Conservation (phyloP, 2,113 vertebrate genomes). For the Lutjanus erythropterus region DNA sequence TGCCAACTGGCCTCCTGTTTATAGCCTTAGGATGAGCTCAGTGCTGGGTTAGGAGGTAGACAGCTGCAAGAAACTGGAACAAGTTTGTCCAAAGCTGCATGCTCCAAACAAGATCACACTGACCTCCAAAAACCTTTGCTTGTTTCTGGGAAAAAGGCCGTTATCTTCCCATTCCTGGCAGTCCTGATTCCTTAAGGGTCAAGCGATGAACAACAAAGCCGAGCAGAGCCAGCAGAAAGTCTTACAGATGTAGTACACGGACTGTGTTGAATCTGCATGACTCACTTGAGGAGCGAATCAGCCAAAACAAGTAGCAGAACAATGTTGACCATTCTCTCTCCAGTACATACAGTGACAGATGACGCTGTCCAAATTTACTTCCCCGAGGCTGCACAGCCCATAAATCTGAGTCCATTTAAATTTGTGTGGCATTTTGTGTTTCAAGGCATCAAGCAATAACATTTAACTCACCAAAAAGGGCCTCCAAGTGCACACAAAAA, state of each 20-base stretch:
- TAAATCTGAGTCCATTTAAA: conserved; percentile 20
- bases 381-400: neutral
- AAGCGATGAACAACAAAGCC: conserved; percentile 16
- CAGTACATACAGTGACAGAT: conserved; percentile 27
- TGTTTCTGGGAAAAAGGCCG: conserved; percentile 34
- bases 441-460: neutral
- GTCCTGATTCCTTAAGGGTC: conserved; percentile 30
- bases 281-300: conserved; percentile 8
- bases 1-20: conserved; percentile 49
- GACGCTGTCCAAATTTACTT: conserved; percentile 13
- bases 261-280: conserved; percentile 43
- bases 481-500: neutral
- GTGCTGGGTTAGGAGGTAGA: conserved; percentile 4
- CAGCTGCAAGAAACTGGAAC: conserved; percentile 46
- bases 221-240: conserved; percentile 14
- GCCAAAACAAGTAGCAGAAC: conserved; percentile 42
- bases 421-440: conserved; percentile 25
- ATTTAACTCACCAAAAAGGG: neutral
- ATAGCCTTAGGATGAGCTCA: conserved; percentile 53
- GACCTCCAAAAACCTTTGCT: conserved; percentile 44
- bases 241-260: conserved; percentile 28
- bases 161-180: conserved; percentile 54
- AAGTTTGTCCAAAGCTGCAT: conserved; percentile 8
- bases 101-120: conserved; percentile 46
- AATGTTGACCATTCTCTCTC: conserved; percentile 23